These are phyloP conservation scores for Heliconius hermathena DNA, from an alignment of 1,140 invertebrate species.

Conservation along the genomic window DNA sequence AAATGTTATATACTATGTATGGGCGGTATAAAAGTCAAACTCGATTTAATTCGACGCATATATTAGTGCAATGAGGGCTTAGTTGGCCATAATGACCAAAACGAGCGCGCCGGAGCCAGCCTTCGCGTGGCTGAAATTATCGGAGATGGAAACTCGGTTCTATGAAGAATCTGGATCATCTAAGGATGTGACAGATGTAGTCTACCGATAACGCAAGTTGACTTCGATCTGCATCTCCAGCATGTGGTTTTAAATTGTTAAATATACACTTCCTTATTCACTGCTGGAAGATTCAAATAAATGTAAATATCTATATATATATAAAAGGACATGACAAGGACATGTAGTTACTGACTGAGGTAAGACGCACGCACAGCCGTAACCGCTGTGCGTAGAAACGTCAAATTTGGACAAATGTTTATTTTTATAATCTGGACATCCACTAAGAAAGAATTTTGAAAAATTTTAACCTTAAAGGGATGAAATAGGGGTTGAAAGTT, in stretches of 20 bases:
- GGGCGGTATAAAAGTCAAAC: conserved; percentile 6
- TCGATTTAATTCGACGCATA: not conserved
- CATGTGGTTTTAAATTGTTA: not conserved
- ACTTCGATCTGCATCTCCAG: not conserved
- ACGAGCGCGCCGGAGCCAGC: not conserved
- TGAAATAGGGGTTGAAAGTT: too few species aligned
- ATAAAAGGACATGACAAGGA: too few species aligned
- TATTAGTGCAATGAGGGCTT: not conserved
- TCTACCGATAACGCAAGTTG: not conserved
- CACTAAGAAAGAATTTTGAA: too few species aligned
- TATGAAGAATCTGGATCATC: not conserved
- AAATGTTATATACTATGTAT: conserved; percentile 1
- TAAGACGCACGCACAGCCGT: too few species aligned
- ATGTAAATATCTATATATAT: too few species aligned
- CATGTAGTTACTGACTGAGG: too few species aligned
- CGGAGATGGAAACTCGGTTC: not conserved
- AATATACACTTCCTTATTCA: not conserved
- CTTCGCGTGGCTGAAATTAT: not conserved
- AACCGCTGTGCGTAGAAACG: too few species aligned
- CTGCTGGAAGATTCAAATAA: not conserved
- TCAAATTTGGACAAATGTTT: too few species aligned
- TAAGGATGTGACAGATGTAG: not conserved
- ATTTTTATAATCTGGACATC: too few species aligned
- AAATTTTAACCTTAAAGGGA: too few species aligned
- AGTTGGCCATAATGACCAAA: not conserved